phyloP scores from a whole-genome alignment of 2,888 invertebrate species.

The Nebria brevicollis region DNA sequence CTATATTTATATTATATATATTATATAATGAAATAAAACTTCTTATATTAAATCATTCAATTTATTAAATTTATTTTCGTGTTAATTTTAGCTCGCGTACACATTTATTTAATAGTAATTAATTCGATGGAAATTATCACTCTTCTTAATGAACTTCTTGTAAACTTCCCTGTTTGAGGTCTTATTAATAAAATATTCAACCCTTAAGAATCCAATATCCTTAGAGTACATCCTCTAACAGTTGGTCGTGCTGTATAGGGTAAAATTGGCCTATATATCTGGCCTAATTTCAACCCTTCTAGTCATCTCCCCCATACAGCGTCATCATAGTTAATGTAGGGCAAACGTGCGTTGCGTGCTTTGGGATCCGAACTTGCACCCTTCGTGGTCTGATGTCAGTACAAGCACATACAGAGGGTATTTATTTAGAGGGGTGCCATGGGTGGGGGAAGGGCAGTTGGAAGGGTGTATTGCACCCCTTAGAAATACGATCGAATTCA shows the following conservation, averaged over 20 bases:
- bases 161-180: too few species aligned
- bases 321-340: background rate
- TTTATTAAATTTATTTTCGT: too few species aligned
- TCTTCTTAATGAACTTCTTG: too few species aligned
- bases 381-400: background rate
- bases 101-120: too few species aligned
- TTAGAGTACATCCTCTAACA: background rate
- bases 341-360: background rate
- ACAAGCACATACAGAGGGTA: background rate
- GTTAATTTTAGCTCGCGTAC: too few species aligned
- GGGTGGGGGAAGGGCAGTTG: background rate
- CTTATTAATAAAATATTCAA: background rate
- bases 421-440: background rate
- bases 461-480: background rate
- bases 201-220: background rate
- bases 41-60: background rate
- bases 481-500: background rate
- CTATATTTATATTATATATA: background rate
- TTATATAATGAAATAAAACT: background rate
- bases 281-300: background rate
- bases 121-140: too few species aligned
- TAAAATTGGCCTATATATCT: background rate
- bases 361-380: background rate
- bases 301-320: background rate
- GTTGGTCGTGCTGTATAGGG: background rate